These are phyloP conservation scores for Drosophila antonietae DNA, from an alignment of 2,888 invertebrate species.

Conservation along the genomic window DNA sequence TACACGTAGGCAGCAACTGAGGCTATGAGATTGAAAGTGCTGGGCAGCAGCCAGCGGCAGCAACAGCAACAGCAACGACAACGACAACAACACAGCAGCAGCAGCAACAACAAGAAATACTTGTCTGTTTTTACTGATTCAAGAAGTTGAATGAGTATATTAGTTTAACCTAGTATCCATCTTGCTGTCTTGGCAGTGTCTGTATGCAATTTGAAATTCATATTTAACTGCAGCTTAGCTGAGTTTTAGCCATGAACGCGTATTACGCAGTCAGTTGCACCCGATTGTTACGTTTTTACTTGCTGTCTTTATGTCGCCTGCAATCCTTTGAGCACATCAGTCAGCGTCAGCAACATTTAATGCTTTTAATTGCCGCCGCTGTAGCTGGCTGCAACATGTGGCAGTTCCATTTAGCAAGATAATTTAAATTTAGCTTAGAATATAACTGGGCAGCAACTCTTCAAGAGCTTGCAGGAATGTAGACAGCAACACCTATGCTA, in stretches of 20 bases:
- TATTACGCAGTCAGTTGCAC: neutral
- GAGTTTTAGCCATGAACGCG: neutral
- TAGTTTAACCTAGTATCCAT: neutral
- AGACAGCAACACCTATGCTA: neutral
- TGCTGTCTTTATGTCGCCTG: conserved; percentile 35
- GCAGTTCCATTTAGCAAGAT: conserved; percentile 10
- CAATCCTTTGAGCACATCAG: conserved; percentile 63
- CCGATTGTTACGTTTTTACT: neutral
- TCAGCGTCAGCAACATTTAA: conserved; percentile 60
- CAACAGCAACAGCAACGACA: conserved; percentile 32
- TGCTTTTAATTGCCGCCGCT: conserved; percentile 66
- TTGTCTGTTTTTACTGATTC: conserved; percentile 11
- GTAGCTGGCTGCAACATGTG: conserved; percentile 38
- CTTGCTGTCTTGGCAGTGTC: neutral
- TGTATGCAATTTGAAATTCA: too few species aligned
- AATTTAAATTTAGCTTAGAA: conserved; percentile 51
- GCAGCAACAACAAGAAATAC: conserved; percentile 28
- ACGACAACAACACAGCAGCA: conserved; percentile 20
- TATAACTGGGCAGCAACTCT: conserved; percentile 12
- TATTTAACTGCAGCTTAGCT: neutral
- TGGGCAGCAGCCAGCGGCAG: conserved; percentile 39
- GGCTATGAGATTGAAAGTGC: conserved; percentile 70
- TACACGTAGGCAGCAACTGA: conserved; percentile 47
- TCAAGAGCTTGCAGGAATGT: neutral
- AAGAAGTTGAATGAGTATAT: neutral